Base-by-base conservation (phyloP, 2,888 invertebrate species). In the Orthosia gothica region DNA sequence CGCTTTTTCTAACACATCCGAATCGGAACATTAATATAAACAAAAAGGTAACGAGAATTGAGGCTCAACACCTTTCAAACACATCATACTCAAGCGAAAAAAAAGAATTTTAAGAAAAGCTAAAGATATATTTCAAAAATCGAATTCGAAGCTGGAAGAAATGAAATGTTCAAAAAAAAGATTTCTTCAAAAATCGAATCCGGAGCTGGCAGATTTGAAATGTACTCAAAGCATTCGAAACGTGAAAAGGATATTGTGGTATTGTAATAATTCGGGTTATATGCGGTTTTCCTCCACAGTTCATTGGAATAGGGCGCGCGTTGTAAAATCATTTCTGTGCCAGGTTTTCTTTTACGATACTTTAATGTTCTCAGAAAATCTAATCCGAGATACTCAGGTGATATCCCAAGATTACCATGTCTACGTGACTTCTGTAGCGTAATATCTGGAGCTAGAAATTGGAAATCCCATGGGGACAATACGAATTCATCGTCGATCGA, bases 241-340 rank as follows among this genome's bases (percentile, higher is more conserved):
- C 74, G 26, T 62, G 62, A 23, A 52, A 58, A 74, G 54, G 67
- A 70, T 78, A 74, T 71, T 71, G 61, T 70, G 64, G 66, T 74
- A 68, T 83, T 82, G 79, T 73, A 82, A 79, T 84, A 69, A 63
- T 76, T 74, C 81, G 82, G 74, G 47, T 87, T 83, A 73, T 70
- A 66, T 49, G 67, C 70, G 78, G 77, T 91, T 91, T 91, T 90
- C 89, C 91, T 88, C 81, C 59, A 74, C 82, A 81, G 79, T 82
- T 91, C 82, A 74, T 82, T 74, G 86, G 90, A 90, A 89, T 26
- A 81, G 74, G 72, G 76, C 70, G 74, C 55, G 76, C 70, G 68
- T 50, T 71, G 78, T 75, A 81, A 66, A 78, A 79, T 72, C 73
- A 82, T 71, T 80, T 74, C 67, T 55, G 80, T 88, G 89, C 88